Percentiles rank a stretch among this genome's conserved stretches.
Evolutionary conservation across 2,113 vertebrate genomes (phyloP).

Genomic region (Calidris pugnax): DNA sequence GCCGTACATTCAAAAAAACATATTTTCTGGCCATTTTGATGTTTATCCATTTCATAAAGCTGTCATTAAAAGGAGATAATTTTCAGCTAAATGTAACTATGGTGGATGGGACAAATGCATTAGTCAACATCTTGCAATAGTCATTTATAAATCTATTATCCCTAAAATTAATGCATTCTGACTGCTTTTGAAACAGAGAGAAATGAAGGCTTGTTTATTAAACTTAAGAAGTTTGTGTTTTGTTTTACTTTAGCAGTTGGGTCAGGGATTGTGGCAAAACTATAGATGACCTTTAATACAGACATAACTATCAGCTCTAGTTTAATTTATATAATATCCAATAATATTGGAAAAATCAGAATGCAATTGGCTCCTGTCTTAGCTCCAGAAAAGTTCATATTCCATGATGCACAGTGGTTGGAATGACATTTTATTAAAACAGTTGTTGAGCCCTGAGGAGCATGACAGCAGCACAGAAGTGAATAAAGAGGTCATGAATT

Average conservation of each 20-base stretch:
- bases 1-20: background rate
- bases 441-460: conserved; percentile 31
- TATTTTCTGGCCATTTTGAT: background rate
- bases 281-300: background rate
- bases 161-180: background rate
- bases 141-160: background rate
- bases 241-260: background rate
- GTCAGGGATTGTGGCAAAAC: background rate
- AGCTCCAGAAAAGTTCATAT: background rate
- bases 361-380: background rate
- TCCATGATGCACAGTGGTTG: background rate
- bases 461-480: conserved; percentile 31
- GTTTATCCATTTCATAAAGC: background rate
- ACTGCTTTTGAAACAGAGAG: background rate
- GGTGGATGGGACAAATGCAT: background rate
- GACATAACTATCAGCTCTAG: background rate
- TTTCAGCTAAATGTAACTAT: background rate
- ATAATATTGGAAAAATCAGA: background rate
- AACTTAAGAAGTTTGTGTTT: background rate
- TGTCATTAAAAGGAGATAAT: background rate
- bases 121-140: background rate
- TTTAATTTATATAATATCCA: background rate
- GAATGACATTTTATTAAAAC: conserved; percentile 42
- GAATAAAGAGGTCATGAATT: conserved; percentile 57
- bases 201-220: background rate